phyloP scores from a whole-genome alignment of 2,888 invertebrate species.

The Chrysodeixis includens region DNA sequence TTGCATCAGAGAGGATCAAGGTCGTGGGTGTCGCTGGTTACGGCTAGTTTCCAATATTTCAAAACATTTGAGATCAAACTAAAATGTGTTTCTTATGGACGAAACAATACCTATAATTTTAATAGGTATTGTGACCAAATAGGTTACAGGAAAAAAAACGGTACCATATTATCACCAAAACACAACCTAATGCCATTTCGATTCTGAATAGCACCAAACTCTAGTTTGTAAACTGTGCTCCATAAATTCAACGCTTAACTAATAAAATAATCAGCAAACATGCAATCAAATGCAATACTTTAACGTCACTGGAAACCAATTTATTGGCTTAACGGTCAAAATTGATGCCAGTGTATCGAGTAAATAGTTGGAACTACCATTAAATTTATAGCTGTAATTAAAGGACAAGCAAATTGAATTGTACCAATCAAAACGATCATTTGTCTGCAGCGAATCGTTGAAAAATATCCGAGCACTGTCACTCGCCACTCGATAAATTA shows the following conservation, averaged over 20 bases:
- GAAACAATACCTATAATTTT: no score
- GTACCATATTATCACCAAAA: no score
- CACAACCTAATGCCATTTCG: no score
- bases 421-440: slow-evolving; percentile 46
- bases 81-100: no score
- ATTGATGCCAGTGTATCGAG: slow-evolving; percentile 32
- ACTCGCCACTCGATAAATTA: slow-evolving; percentile 1
- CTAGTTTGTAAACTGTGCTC: neutral
- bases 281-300: slow-evolving; percentile 11
- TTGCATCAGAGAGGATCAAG: no score
- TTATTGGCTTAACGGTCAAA: slow-evolving; percentile 25
- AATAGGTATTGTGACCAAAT: no score
- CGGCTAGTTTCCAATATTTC: no score
- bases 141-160: no score
- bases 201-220: neutral
- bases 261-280: neutral
- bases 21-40: no score
- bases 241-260: neutral
- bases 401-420: slow-evolving; percentile 43
- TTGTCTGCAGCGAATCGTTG: slow-evolving; percentile 26
- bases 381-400: slow-evolving; percentile 51
- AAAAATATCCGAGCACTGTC: slow-evolving; percentile 15
- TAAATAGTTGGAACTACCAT: slow-evolving; percentile 45
- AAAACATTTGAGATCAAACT: no score
- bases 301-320: slow-evolving; percentile 24